Conservation (phyloP, 1,140 invertebrate genomes). For the Pogonomyrmex barbatus region DNA sequence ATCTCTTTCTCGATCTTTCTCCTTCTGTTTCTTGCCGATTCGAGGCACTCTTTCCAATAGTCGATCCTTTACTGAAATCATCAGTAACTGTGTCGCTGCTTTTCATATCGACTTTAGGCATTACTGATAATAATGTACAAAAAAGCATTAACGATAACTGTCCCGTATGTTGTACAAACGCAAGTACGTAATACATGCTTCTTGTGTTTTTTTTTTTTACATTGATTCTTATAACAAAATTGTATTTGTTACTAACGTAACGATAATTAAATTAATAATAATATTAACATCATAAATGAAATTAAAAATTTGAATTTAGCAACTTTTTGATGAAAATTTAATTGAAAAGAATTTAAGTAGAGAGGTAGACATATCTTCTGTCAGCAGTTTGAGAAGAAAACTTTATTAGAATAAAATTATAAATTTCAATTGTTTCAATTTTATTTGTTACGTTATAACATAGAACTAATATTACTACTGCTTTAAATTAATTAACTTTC, state of each 20-base stretch:
- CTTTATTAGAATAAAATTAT: not conserved
- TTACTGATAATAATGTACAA: slow-evolving; percentile 30
- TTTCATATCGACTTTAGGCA: slow-evolving; percentile 7
- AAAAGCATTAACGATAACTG: not conserved
- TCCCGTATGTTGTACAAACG: not conserved
- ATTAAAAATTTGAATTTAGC: not conserved
- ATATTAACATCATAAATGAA: not conserved
- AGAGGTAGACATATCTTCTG: not conserved
- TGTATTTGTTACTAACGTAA: not conserved
- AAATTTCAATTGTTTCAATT: not conserved
- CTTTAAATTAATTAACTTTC: not conserved
- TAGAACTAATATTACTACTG: not conserved
- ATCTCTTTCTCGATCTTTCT: too few relatives aligned
- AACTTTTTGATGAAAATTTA: not conserved
- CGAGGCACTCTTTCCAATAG: slow-evolving; percentile 12
- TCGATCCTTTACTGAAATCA: slow-evolving; percentile 6
- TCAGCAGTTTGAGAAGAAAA: not conserved
- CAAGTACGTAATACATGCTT: not conserved
- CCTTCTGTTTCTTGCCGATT: not conserved
- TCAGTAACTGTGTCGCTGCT: not conserved
- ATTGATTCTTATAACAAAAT: not conserved
- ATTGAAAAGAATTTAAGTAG: not conserved
- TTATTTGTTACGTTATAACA: not conserved
- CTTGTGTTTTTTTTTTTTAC: not conserved
- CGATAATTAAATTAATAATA: not conserved